Percentiles rank a stretch among this genome's conserved stretches.
Evolutionary conservation across 2,888 invertebrate genomes (phyloP).

Genomic region (Meteorus colon): DNA sequence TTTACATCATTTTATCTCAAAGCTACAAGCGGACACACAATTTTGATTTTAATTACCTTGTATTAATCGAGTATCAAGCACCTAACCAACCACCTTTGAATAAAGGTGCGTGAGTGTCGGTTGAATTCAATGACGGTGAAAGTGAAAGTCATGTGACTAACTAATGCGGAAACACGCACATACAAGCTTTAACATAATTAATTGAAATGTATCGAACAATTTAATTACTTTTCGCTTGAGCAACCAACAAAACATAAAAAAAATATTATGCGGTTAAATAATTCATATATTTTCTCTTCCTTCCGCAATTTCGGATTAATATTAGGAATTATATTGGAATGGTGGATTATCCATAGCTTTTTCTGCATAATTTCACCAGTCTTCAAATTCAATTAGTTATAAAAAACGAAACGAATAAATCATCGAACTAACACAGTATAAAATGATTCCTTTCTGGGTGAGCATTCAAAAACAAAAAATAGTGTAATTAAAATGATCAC

Average conservation of each 20-base stretch:
- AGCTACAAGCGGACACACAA: neutral
- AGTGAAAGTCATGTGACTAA: constrained; percentile 71
- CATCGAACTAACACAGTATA: too few relatives aligned
- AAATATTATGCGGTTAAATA: constrained; percentile 2
- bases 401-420: too few relatives aligned
- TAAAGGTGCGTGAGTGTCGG: constrained; percentile 64
- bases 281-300: neutral
- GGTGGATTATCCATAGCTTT: too few relatives aligned
- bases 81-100: constrained; percentile 43
- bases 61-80: neutral
- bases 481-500: too few relatives aligned
- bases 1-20: neutral
- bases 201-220: constrained; percentile 33
- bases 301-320: neutral
- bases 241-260: neutral
- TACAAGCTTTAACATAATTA: constrained; percentile 36
- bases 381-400: too few relatives aligned
- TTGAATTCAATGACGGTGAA: constrained; percentile 68
- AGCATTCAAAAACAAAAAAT: too few relatives aligned
- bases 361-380: too few relatives aligned
- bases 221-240: constrained; percentile 2
- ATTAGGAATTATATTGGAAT: too few relatives aligned
- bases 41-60: constrained; percentile 9
- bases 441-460: too few relatives aligned
- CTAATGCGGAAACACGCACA: constrained; percentile 51